A percentile compares a stretch with the other conserved stretches of the same genome.
These are phyloP conservation scores for Pachyuromys duprasi DNA, from an alignment of 2,797 vertebrate genomes.

Conservation along the genomic window DNA sequence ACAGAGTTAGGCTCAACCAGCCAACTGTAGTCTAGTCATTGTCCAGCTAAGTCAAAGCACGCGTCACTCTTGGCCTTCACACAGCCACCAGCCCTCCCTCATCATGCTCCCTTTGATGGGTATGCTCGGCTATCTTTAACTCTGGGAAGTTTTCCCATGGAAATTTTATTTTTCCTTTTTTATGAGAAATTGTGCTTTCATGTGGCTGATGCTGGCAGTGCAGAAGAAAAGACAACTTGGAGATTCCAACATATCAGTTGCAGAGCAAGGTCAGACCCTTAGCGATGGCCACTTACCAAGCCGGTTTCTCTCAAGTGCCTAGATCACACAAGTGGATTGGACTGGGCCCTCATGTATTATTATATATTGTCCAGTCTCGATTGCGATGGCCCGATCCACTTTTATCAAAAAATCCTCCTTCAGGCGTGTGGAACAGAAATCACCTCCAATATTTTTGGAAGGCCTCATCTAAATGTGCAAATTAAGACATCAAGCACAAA, in stretches of 20 bases:
- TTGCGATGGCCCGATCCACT: background rate
- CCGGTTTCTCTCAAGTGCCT: background rate
- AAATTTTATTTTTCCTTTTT: conserved; percentile 70
- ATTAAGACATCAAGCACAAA: background rate
- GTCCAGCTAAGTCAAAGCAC: conserved; percentile 25
- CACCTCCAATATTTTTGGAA: background rate
- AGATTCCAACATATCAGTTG: conserved; percentile 21
- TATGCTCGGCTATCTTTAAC: conserved; percentile 72
- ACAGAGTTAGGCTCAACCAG: background rate
- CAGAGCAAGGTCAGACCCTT: conserved; percentile 39
- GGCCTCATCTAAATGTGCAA: background rate
- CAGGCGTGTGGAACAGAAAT: background rate
- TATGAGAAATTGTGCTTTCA: conserved; percentile 70
- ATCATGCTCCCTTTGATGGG: conserved; percentile 28
- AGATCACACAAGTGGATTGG: background rate
- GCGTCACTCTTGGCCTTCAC: background rate
- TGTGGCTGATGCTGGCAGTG: conserved; percentile 24
- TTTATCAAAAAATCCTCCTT: background rate
- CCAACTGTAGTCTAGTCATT: background rate
- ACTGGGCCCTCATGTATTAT: background rate
- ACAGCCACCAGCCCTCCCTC: background rate
- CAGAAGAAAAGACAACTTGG: conserved; percentile 57
- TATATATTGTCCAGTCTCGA: background rate
- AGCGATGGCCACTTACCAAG: background rate
- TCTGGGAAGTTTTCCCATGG: conserved; percentile 68